Evolutionary conservation across 2,113 vertebrate species (phyloP).

Genomic region (Camelus dromedarius): DNA sequence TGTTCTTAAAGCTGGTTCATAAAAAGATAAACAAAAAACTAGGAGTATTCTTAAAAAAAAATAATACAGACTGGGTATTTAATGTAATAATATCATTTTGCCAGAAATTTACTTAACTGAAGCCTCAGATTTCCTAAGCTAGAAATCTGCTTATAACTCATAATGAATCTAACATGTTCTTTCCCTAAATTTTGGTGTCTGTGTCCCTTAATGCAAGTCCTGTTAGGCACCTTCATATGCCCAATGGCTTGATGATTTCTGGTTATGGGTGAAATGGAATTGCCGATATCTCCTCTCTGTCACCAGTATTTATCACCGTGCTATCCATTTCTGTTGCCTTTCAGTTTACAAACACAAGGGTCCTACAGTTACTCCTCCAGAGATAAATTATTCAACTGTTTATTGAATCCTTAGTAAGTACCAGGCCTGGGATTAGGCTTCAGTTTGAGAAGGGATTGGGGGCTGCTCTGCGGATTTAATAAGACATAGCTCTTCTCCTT

Average conservation of each 20-base stretch:
- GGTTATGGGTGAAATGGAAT: neutral
- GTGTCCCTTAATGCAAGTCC: neutral
- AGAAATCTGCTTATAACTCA: neutral
- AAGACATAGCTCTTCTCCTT: neutral
- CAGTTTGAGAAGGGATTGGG: slow-evolving; percentile 48
- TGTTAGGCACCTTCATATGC: neutral
- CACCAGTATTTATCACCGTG: neutral
- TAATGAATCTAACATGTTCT: neutral
- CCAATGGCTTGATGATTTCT: neutral
- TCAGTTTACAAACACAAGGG: neutral
- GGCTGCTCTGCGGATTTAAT: neutral
- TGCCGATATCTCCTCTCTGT: neutral
- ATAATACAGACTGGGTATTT: neutral
- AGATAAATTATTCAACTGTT: slow-evolving; percentile 32
- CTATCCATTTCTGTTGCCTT: neutral
- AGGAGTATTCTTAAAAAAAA: neutral
- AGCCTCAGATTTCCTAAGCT: neutral
- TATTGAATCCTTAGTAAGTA: neutral
- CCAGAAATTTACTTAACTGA: neutral
- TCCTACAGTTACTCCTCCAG: neutral
- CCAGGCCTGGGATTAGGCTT: neutral
- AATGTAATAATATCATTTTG: neutral
- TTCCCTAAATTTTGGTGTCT: neutral
- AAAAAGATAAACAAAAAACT: neutral
- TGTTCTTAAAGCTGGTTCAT: neutral